Evolutionary conservation across 2,888 invertebrate species (phyloP).

Genomic region (Seladonia tumulorum): DNA sequence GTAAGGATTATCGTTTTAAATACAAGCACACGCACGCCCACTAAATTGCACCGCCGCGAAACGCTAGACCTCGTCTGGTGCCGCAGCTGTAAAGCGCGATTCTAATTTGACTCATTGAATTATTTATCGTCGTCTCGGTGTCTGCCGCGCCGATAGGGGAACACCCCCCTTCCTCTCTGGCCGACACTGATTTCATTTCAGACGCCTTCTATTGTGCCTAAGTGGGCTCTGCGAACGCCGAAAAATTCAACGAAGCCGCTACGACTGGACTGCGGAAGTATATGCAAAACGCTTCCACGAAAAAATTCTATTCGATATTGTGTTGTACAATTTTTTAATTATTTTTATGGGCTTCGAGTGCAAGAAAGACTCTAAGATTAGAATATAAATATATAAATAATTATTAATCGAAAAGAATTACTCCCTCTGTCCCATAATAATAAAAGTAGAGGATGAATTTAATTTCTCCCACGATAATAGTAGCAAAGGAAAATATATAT

Average conservation of each 20-base stretch:
- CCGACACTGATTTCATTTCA: conserved; percentile 35
- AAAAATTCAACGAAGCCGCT: neutral
- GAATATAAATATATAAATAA: too few species aligned
- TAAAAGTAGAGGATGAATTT: too few species aligned
- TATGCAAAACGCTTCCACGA: neutral
- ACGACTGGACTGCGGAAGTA: neutral
- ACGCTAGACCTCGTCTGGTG: conserved; percentile 28
- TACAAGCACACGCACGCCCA: conserved; percentile 64
- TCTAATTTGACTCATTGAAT: conserved; percentile 65
- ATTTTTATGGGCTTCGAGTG: neutral
- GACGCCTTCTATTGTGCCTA: neutral
- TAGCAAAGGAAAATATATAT: too few species aligned
- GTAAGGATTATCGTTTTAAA: conserved; percentile 69
- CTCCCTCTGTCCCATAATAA: too few species aligned
- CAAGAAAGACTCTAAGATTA: too few species aligned
- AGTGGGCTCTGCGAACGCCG: neutral
- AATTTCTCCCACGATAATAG: too few species aligned
- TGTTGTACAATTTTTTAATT: neutral
- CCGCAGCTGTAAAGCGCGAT: conserved; percentile 58
- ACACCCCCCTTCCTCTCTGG: conserved; percentile 20
- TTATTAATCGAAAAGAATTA: too few species aligned
- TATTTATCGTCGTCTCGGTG: conserved; percentile 49
- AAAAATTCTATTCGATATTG: neutral
- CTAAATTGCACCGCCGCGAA: conserved; percentile 58
- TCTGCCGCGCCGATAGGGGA: conserved; percentile 22